phyloP scores from a whole-genome alignment of 2,797 vertebrate species.

The Rhynchotus rufescens region DNA sequence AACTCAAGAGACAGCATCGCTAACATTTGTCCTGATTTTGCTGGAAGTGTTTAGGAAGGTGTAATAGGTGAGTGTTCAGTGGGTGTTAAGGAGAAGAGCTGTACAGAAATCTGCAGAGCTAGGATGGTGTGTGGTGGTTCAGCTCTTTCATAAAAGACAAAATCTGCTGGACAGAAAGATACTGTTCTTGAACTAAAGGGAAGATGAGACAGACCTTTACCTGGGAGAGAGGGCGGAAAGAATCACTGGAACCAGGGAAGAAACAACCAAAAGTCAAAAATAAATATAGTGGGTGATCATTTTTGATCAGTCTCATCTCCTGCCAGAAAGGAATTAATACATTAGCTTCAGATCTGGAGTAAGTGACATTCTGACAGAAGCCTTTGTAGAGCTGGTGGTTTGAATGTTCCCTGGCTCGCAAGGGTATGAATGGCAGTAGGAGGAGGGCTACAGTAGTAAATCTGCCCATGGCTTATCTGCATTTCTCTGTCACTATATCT shows the following conservation, averaged over 20 bases:
- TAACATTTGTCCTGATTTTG: not conserved
- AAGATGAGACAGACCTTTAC: not conserved
- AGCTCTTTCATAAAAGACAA: not conserved
- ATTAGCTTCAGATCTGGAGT: constrained; percentile 2
- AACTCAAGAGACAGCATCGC: not conserved
- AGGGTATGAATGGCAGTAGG: not conserved
- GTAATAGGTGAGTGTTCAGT: not conserved
- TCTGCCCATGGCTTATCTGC: not conserved
- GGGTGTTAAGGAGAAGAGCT: not conserved
- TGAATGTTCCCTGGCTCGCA: not conserved
- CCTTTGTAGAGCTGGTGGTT: not conserved
- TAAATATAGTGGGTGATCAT: not conserved
- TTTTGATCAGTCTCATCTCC: not conserved
- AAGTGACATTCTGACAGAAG: not conserved
- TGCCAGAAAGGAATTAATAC: not conserved
- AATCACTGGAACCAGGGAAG: not conserved
- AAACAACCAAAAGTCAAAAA: not conserved
- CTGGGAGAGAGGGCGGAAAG: no score
- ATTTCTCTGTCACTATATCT: not conserved
- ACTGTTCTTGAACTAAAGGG: not conserved
- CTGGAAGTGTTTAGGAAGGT: not conserved
- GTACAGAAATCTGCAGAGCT: not conserved
- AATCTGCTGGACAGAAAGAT: not conserved
- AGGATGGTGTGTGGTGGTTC: accelerated
- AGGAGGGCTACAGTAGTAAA: not conserved